A percentile compares a stretch with the other conserved stretches of the same genome.
These are phyloP conservation scores for Calidris pugnax DNA, from an alignment of 2,113 vertebrate species.

Conservation along the genomic window DNA sequence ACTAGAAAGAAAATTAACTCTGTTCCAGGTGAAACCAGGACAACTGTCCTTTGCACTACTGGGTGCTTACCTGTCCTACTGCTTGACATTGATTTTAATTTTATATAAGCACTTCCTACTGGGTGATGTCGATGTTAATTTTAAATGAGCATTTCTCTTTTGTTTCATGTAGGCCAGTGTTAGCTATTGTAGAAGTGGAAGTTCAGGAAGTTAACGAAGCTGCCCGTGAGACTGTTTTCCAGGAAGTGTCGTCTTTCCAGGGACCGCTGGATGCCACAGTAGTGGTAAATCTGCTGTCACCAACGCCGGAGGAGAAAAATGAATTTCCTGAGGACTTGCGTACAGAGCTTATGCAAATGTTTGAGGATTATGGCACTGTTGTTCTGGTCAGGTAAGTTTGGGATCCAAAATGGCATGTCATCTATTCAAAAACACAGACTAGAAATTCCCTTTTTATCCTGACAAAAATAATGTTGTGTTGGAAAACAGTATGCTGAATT, in stretches of 20 bases:
- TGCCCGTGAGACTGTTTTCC: constrained; percentile 78
- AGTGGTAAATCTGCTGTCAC: constrained; percentile 73
- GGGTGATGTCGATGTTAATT: neutral
- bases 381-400: constrained; percentile 77
- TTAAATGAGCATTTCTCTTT: neutral
- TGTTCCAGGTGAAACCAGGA: neutral
- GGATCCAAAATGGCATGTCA: neutral
- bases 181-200: constrained; percentile 83
- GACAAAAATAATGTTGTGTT: neutral
- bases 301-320: constrained; percentile 70
- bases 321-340: constrained; percentile 81
- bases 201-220: constrained; percentile 77
- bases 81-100: neutral
- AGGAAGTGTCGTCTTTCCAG: constrained; percentile 81
- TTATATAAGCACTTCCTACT: neutral
- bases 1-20: neutral
- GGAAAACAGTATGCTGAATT: neutral
- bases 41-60: neutral
- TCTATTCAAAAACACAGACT: neutral
- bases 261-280: constrained; percentile 81
- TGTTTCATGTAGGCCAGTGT: constrained; percentile 73
- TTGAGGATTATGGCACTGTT: constrained; percentile 77
- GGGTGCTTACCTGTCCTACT: neutral
- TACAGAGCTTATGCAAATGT: constrained; percentile 75
- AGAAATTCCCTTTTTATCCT: neutral